Evolutionary conservation across 2,797 vertebrate genomes (phyloP), one percentile per base, ranked within the genome.

Genomic region (Crenichthys baileyi): DNA sequence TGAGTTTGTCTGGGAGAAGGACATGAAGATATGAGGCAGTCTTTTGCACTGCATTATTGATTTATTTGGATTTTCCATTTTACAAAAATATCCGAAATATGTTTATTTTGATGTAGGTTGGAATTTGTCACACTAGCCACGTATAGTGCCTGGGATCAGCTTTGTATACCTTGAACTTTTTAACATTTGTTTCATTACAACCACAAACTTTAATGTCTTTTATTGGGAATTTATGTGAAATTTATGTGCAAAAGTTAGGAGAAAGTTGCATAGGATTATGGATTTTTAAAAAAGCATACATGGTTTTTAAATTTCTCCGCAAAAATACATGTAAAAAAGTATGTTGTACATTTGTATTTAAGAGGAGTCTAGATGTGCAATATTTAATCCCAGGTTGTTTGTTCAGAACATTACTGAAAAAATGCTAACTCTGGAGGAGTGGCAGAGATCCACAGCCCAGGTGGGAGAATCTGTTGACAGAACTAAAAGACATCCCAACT

Each of bases 1-100:
- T 74, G 18, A 65, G 79, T 83, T 89, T 87, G 78, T 85, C 15
- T 82, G 79, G 85, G 85, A 88, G 85, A 85, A 82, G 82, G 88
- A 88, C 84, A 81, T 80, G 82, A 84, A 80, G 87, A 88, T 82
- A 85, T 87, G 87, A 93, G 89, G 89, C 90, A 87, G 78, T 92
- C 89, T 86, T 77, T 85, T 50, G 16, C 44, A n/a, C 67, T 70
- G 41, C 41, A 46, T 70, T 73, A 58, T 36, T 31, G 13, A 55
- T 68, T 77, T 29, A 29, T 50, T 80, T 78, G 75, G 76, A 79
- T 86, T 84, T 79, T 76, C 41, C 18, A 68, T 44, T 24, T 68
- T 70, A 6, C 67, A 46, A 1, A 70, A 26, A 46, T 70, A 70
- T 26, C 13, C 12, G 18, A 46, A 70, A 46, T 46, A 70, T 26